Evolutionary conservation across 1,140 invertebrate genomes (phyloP), one percentile per base, ranked within the genome.

Genomic region (Melipona quadrifasciata): DNA sequence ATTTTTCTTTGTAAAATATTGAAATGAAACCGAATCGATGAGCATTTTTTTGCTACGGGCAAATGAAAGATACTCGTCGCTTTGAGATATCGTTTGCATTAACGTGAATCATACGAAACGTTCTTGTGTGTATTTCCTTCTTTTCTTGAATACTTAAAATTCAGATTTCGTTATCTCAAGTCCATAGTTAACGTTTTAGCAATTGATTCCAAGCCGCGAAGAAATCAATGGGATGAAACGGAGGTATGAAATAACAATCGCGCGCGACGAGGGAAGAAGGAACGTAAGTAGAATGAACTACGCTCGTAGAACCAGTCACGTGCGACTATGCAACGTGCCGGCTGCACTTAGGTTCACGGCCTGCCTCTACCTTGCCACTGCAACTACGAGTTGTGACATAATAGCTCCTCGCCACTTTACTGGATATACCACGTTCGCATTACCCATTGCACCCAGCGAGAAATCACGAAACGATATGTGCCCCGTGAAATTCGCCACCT

Each of bases 381-480:
- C 80, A 76, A 74, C 81, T 82, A 87, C 77, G 47, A 84, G 82
- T 90, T 88, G 90, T 92, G 91, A 92, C 89, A 91, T 92, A 92
- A 92, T 88, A 92, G 85, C 34, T 65, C 84, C 78, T 71, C 70
- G 78, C 88, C 82, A 57, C 73, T 91, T 90, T 31, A 51, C 67
- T 17, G 84, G 55, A 65, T 87, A 77, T 72, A 55, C 80, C 34
- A 57, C 8, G 39, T 84, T 85, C 64, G 75, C 72, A 27, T 27
- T 67, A 55, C 74, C 80, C 55, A 14, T 14, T 14, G 21, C 34
- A 53, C 2, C 6, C 31, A 61, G n/a, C 2, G 16, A 27, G 27
- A 57, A 71, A 34, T 57, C 78, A 34, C 73, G 47, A n/a, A 19
- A 47, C 39, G 0, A 67, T 17, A 17, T 14, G 2, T n/a, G n/a